Conservation (phyloP, 1,140 invertebrate genomes). For the Drosophila azteca region DNA sequence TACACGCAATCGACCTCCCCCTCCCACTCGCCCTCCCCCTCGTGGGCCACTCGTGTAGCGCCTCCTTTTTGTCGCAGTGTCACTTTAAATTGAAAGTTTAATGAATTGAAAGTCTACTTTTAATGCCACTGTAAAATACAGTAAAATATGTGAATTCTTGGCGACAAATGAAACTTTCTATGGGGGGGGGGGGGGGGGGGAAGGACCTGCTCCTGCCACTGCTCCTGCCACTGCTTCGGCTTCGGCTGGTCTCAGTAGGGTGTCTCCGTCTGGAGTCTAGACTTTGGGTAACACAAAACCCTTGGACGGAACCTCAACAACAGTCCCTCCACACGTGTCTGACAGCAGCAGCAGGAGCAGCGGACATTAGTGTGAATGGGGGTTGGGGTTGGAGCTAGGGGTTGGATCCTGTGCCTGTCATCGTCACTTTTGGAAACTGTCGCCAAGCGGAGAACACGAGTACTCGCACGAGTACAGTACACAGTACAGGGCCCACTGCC, state of each 20-base stretch:
- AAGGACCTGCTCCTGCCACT: not conserved
- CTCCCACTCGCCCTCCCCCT: no score
- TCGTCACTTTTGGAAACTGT: constrained; percentile 57
- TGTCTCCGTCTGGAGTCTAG: constrained; percentile 52
- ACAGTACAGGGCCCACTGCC: constrained; percentile 18
- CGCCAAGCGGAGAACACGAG: constrained; percentile 28
- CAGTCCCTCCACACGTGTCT: constrained; percentile 43
- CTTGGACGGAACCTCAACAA: constrained; percentile 29
- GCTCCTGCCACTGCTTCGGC: no score
- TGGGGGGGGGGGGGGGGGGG: not conserved
- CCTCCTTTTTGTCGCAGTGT: no score
- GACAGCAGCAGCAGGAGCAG: constrained; percentile 64
- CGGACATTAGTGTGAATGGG: constrained; percentile 44
- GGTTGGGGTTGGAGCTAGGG: constrained; percentile 9
- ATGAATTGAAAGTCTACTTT: no score
- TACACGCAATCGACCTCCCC: no score
- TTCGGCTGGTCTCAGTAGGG: not conserved
- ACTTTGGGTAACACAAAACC: constrained; percentile 32
- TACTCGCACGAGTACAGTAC: constrained; percentile 45
- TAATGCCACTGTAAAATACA: not conserved
- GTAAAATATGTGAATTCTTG: not conserved
- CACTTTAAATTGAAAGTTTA: constrained; percentile 12
- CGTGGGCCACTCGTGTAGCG: no score
- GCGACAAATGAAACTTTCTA: not conserved
- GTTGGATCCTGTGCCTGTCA: constrained; percentile 23